Evolutionary conservation across 2,888 invertebrate species (phyloP), one percentile per base, ranked within the genome.

Genomic region (Cylloceria caligata): DNA sequence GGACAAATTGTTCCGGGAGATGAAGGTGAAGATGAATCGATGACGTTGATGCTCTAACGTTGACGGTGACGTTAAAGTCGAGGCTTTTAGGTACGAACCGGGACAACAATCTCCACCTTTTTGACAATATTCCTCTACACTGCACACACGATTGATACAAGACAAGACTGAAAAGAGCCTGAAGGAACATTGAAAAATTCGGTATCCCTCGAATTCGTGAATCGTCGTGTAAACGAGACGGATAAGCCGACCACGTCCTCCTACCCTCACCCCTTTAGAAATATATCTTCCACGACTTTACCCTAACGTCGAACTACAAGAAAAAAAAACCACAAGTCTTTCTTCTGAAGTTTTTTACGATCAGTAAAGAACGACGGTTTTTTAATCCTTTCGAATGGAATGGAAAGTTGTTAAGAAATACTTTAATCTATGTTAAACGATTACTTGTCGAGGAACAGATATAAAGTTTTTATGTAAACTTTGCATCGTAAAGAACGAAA

Each of bases 1-100:
- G 42, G 69, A 67, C 67, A 76, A 76, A 72, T 76, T 71, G 47
- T 76, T 42, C 34, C 34, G 19, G 7, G 68, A 19, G 62, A 60
- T 34, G 45, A 57, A 24, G 24, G 71, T 9, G 76, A 81, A 81
- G 76, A 81, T 71, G 71, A 76, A 81, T 76, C 80, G 80, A 81
- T 72, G 76, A 76, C 67, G 71, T 60, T 60, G 72, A 72, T 60
- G 34, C 24, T 27, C 9, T 7, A 55, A 57, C 65, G 57, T 60
- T 71, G 67, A 72, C 65, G 19, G 47, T 76, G 60, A 68, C 57
- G 39, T 64, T 80, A 62, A 55, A 49, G 36, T 52, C 60, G 24
- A 47, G 24, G 16, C 16, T 3, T 60, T 60, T 34, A 7, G 19
- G 60, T 7, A 19, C 34, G 19, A 34, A 13, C 34, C 21, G 30